Conservation (phyloP, 2,888 invertebrate genomes). For the Troilus luridus region DNA sequence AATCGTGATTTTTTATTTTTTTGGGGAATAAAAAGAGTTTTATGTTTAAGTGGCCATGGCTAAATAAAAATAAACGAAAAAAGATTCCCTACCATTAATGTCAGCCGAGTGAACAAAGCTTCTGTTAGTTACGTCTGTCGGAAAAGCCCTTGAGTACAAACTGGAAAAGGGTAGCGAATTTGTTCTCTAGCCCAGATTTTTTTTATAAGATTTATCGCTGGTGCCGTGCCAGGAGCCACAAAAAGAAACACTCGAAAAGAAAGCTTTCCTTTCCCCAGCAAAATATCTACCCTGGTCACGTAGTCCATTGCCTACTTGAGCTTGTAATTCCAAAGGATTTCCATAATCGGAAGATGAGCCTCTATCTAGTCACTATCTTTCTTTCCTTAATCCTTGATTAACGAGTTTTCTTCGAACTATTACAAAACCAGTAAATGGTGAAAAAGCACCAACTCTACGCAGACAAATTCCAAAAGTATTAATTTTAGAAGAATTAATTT, state of each 20-base stretch:
- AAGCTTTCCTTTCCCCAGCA: not conserved
- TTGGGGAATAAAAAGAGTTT: not conserved
- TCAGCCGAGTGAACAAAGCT: not conserved
- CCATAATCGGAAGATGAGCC: constrained; percentile 18
- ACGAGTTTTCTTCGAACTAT: not conserved
- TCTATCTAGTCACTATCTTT: not conserved
- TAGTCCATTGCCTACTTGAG: constrained; percentile 25
- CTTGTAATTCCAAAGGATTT: constrained; percentile 13
- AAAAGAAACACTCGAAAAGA: constrained; percentile 38
- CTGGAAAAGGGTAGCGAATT: constrained; percentile 1
- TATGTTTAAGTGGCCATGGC: not conserved
- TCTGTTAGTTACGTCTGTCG: constrained; percentile 18
- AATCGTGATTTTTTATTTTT: not conserved
- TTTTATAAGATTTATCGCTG: constrained; percentile 2
- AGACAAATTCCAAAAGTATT: too few species aligned
- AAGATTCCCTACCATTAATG: not conserved
- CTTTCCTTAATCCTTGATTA: not conserved
- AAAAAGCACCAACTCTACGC: too few species aligned
- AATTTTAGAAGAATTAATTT: too few species aligned
- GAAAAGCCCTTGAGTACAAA: constrained; percentile 2
- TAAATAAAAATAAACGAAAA: not conserved
- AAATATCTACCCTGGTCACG: constrained; percentile 7
- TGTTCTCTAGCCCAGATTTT: constrained; percentile 31
- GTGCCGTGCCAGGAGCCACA: not conserved
- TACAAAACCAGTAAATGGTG: too few species aligned